phyloP scores from a whole-genome alignment of 2,888 invertebrate species.

The Eristalinus sepulchralis region DNA sequence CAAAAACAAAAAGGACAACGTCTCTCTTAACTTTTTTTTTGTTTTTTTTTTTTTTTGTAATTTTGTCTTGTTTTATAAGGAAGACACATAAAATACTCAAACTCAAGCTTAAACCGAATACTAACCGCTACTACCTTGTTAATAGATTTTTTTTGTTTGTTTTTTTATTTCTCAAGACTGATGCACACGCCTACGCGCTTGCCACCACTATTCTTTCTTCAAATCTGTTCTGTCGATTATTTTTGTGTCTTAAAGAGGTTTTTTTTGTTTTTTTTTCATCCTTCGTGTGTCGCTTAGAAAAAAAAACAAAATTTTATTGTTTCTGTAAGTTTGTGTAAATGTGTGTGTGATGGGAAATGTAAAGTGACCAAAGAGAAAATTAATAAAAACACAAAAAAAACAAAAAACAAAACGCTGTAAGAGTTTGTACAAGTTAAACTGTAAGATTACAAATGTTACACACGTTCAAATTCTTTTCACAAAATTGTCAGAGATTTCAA shows the following conservation, averaged over 20 bases:
- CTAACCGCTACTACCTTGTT: constrained; percentile 68
- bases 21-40: background rate
- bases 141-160: constrained; percentile 26
- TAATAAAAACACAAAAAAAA: background rate
- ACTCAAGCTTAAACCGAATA: constrained; percentile 27
- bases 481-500: too few relatives aligned
- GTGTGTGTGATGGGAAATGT: background rate
- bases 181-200: constrained; percentile 6
- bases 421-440: background rate
- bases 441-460: background rate
- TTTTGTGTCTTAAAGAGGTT: background rate
- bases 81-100: constrained; percentile 53
- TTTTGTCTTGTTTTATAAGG: constrained; percentile 8
- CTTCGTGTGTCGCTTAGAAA: background rate
- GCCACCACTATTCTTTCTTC: background rate
- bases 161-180: constrained; percentile 50
- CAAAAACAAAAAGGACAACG: constrained; percentile 28
- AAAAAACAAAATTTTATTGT: background rate
- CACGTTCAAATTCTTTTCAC: background rate
- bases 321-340: background rate
- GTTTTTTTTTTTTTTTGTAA: background rate
- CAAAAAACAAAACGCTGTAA: background rate
- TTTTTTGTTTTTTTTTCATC: background rate
- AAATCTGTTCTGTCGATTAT: background rate
- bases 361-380: constrained; percentile 7